Evolutionary conservation across 1,140 invertebrate genomes (phyloP).

Genomic region (Rhynchophorus ferrugineus): DNA sequence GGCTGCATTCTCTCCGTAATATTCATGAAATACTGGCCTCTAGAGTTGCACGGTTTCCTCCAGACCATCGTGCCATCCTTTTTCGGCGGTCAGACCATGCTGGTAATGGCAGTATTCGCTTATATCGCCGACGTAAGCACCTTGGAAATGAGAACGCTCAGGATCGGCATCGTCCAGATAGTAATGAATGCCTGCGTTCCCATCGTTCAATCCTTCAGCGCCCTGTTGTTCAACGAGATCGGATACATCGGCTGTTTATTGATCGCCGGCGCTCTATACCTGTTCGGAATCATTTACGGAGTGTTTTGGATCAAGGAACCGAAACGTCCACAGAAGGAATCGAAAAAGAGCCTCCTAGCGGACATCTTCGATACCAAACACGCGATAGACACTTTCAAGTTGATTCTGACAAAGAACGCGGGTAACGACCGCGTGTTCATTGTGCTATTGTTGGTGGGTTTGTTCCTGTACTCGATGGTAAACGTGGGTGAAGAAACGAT

Average conservation of each 20-base stretch:
- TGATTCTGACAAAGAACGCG: conserved; percentile 29
- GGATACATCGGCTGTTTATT: conserved; percentile 34
- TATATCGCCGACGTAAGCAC: conserved; percentile 52
- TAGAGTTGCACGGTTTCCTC: conserved; percentile 47
- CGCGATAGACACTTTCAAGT: conserved; percentile 33
- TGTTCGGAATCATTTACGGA: conserved; percentile 32
- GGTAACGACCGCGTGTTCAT: conserved; percentile 30
- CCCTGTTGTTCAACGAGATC: conserved; percentile 28
- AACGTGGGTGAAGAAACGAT: conserved; percentile 29
- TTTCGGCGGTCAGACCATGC: conserved; percentile 47
- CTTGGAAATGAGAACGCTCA: conserved; percentile 46
- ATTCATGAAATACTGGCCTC: conserved; percentile 45
- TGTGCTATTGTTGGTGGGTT: conserved; percentile 25
- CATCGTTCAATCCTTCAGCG: conserved; percentile 32
- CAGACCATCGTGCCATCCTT: conserved; percentile 49
- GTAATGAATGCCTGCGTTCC: conserved; percentile 39
- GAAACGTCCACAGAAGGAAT: conserved; percentile 17
- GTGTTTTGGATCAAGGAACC: conserved; percentile 36
- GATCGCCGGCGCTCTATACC: conserved; percentile 26
- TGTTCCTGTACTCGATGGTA: conserved; percentile 30
- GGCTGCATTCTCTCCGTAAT: conserved; percentile 47
- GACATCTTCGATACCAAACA: conserved; percentile 38
- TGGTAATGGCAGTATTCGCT: conserved; percentile 49
- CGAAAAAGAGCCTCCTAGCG: conserved; percentile 22
- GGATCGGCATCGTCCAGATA: conserved; percentile 49